Conservation (phyloP, 2,113 vertebrate species). For the Gymnocephalus cernua region DNA sequence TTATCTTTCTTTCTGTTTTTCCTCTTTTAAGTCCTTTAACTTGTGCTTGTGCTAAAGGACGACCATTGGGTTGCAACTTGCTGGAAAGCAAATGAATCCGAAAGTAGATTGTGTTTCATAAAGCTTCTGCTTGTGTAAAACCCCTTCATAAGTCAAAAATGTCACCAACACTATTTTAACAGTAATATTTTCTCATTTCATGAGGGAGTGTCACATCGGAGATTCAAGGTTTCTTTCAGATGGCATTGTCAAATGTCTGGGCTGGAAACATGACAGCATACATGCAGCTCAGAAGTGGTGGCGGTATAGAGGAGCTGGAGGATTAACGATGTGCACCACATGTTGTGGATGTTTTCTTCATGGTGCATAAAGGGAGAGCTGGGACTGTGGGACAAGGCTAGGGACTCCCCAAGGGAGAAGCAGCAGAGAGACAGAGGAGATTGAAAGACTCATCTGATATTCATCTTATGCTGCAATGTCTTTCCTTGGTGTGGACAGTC, state of each 20-base stretch:
- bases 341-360: constrained; percentile 75
- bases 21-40: neutral
- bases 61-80: neutral
- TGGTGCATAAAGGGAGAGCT: constrained; percentile 72
- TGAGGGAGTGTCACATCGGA: constrained; percentile 20
- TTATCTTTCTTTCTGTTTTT: neutral
- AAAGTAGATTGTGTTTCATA: neutral
- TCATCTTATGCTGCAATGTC: constrained; percentile 71
- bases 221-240: constrained; percentile 46
- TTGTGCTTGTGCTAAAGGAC: neutral
- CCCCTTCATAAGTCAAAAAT: constrained; percentile 5
- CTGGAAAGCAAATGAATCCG: neutral
- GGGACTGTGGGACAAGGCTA: constrained; percentile 69
- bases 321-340: constrained; percentile 74
- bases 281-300: constrained; percentile 47
- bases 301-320: constrained; percentile 53
- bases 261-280: constrained; percentile 53
- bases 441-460: constrained; percentile 79
- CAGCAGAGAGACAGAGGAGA: constrained; percentile 76
- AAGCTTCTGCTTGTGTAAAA: constrained; percentile 6
- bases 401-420: constrained; percentile 64
- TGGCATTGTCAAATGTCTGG: constrained; percentile 49
- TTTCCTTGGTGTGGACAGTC: constrained; percentile 71
- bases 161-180: constrained; percentile 24
- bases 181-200: constrained; percentile 32